phyloP scores from a whole-genome alignment of 1,140 invertebrate species.

The Rhopalosiphum maidis region DNA sequence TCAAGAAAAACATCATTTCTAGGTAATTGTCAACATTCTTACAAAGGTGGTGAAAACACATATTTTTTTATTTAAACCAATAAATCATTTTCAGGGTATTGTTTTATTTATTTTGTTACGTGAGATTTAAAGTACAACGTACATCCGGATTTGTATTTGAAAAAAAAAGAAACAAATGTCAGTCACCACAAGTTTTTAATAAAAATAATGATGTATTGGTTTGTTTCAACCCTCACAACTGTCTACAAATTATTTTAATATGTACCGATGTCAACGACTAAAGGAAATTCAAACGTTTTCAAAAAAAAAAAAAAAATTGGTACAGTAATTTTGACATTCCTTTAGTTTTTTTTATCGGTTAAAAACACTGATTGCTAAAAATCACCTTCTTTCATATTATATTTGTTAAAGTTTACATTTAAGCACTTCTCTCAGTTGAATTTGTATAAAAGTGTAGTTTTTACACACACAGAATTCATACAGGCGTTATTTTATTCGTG shows the following conservation, averaged over 20 bases:
- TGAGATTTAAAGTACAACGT: neutral
- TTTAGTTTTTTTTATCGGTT: neutral
- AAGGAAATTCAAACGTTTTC: constrained; percentile 8
- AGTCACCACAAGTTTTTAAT: constrained; percentile 13
- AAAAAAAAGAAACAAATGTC: constrained; percentile 11
- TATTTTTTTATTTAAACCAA: neutral
- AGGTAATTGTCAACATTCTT: neutral
- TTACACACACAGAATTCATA: neutral
- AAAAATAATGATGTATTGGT: constrained; percentile 27
- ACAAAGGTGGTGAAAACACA: neutral
- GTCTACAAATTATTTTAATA: neutral
- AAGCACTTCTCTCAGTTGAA: neutral
- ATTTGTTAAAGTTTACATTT: neutral
- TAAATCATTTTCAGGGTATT: neutral
- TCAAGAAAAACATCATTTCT: neutral
- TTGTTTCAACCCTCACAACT: neutral
- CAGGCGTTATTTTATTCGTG: neutral
- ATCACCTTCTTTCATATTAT: neutral
- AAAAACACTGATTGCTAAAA: neutral
- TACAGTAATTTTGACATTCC: neutral
- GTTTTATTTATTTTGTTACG: constrained; percentile 9
- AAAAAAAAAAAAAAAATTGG: neutral
- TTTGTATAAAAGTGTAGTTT: neutral
- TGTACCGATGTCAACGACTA: neutral
- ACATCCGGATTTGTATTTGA: neutral